These are phyloP conservation scores for Hyposmocoma kahamanoa DNA, from an alignment of 1,140 invertebrate species.

Conservation along the genomic window DNA sequence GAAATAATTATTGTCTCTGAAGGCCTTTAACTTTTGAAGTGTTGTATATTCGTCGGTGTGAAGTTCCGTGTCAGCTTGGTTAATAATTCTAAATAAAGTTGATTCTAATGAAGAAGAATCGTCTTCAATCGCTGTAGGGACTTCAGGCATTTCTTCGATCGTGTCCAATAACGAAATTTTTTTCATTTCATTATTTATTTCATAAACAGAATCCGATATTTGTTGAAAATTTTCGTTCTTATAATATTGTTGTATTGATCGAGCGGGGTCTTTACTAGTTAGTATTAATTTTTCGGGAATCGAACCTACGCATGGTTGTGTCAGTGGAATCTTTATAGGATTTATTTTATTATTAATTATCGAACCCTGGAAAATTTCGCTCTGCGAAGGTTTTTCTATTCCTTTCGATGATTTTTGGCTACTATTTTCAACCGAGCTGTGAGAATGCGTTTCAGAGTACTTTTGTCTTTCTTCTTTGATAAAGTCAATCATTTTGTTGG, in stretches of 20 bases:
- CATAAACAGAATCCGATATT: slow-evolving; percentile 31
- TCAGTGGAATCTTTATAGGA: too few species aligned
- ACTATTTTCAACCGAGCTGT: too few species aligned
- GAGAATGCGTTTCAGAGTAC: too few species aligned
- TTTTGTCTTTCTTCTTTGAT: too few species aligned
- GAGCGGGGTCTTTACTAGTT: neutral
- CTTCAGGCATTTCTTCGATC: slow-evolving; percentile 42
- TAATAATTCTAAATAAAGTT: neutral
- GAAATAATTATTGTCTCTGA: slow-evolving; percentile 56
- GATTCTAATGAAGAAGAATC: neutral
- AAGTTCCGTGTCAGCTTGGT: neutral
- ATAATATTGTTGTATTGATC: slow-evolving; percentile 40
- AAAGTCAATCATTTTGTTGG: slow-evolving; percentile 6
- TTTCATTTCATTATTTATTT: slow-evolving; percentile 20
- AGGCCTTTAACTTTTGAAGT: slow-evolving; percentile 45
- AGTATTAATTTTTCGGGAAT: too few species aligned
- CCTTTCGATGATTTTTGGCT: too few species aligned
- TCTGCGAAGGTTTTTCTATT: too few species aligned
- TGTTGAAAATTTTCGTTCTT: slow-evolving; percentile 48
- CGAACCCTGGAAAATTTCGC: too few species aligned
- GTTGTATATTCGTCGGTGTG: slow-evolving; percentile 23
- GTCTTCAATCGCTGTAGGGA: slow-evolving; percentile 10
- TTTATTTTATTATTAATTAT: too few species aligned
- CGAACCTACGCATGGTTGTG: too few species aligned
- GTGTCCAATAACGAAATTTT: slow-evolving; percentile 35